phyloP scores from a whole-genome alignment of 2,113 vertebrate genomes.

The Oreotrochilus melanogaster region DNA sequence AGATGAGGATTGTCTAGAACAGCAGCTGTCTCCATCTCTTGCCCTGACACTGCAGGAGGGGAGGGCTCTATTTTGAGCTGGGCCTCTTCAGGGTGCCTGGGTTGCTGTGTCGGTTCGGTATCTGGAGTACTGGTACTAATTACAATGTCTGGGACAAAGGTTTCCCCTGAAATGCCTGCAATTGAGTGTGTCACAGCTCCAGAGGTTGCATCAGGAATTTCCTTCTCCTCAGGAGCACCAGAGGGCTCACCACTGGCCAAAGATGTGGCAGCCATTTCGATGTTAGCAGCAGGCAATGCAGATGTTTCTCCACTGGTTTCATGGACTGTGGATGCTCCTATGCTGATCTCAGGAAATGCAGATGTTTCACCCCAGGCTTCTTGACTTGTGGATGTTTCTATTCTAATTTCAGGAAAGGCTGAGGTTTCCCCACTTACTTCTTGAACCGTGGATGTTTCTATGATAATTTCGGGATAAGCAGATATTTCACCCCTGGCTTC shows the following conservation, averaged over 20 bases:
- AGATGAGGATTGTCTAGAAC: constrained; percentile 24
- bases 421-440: constrained; percentile 57
- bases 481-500: constrained; percentile 59
- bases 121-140: constrained; percentile 67
- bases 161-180: constrained; percentile 52
- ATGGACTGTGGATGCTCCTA: constrained; percentile 41
- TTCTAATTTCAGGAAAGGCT: constrained; percentile 11
- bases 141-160: constrained; percentile 24
- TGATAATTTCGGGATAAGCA: constrained; percentile 57
- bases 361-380: background rate
- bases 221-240: constrained; percentile 46
- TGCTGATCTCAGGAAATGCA: constrained; percentile 56
- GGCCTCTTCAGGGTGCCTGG: constrained; percentile 59
- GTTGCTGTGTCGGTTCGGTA: constrained; percentile 48
- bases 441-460: background rate
- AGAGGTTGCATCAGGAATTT: constrained; percentile 47
- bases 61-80: constrained; percentile 60
- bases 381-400: constrained; percentile 39
- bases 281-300: background rate
- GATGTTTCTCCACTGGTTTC: constrained; percentile 60
- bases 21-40: constrained; percentile 38
- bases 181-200: background rate
- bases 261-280: background rate
- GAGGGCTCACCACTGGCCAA: constrained; percentile 47
- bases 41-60: constrained; percentile 20